Base-by-base conservation (phyloP, 92 coral and sea anemone species). In the Palythoa grandiflora region DNA sequence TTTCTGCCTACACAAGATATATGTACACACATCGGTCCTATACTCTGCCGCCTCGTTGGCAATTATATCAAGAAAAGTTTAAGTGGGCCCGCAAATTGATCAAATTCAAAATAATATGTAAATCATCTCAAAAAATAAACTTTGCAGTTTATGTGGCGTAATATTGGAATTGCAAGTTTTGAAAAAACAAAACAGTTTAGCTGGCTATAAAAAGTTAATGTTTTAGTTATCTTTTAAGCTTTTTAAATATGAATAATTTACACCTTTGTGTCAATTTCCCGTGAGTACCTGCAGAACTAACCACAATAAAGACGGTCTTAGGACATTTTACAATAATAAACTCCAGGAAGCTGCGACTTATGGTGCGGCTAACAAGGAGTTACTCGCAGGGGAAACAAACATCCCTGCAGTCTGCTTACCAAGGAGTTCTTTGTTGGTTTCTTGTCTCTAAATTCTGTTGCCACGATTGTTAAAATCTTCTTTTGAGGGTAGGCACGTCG, bases 261-360 rank as follows among this genome's bases (percentile, higher is more conserved):
- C 61, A 44, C 40, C 86, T 20, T 66, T 66, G 75, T 81, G 39
- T 16, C 20, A 66, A 81, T 10, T 63, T 75, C 2, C 1, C 28
- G 4, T 11, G 38, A 63, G 20, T 81, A 81, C 86, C 86, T 81
- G 86, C 57, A 20, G 75, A 81, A 47, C 44, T 63, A 63, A 81
- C 86, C 86, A 68, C 75, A 81, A 65, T 47, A 68, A 81, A 65
- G 75, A 47, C 21, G 65, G 9, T 9, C 17, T 1, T 3, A 35
- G 54, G 57, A 80, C 9, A 4, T 16, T 61, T 3, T 65, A 40
- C n/a, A 20, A 80, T 81, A 81, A 81, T 7, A 66, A 44, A 47
- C 63, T 11, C 20, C 6, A 1, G 75, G 39, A 65, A 63, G 47
- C 52, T 16, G 39, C 48, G 20, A n/a, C 73, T 53, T 68, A 8